phyloP scores from a whole-genome alignment of 2,888 invertebrate genomes.

The Coleophora flavipennella region DNA sequence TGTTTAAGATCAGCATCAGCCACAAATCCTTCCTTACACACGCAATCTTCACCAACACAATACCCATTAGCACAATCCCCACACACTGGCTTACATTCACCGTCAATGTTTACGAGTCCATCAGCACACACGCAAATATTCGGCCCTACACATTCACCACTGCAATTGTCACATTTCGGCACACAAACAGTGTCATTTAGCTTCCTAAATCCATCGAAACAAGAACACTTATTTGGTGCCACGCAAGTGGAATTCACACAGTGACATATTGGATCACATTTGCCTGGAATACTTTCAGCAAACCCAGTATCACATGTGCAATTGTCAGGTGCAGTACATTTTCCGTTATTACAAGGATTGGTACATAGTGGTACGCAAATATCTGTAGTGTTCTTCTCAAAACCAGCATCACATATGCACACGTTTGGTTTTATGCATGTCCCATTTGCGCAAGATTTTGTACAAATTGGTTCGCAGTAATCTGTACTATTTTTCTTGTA shows the following conservation, averaged over 20 bases:
- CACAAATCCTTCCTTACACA: neutral
- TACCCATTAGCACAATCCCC: conserved; percentile 7
- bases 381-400: neutral
- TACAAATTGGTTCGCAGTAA: neutral
- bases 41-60: neutral
- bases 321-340: conserved; percentile 13
- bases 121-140: conserved; percentile 72
- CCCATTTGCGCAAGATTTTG: neutral
- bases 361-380: conserved; percentile 8
- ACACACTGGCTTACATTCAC: conserved; percentile 29
- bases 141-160: conserved; percentile 74
- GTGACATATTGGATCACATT: conserved; percentile 17
- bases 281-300: conserved; percentile 5
- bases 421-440: neutral
- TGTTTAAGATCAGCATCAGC: neutral
- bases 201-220: conserved; percentile 12
- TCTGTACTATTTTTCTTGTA: conserved; percentile 10
- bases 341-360: conserved; percentile 3
- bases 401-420: neutral
- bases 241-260: conserved; percentile 16
- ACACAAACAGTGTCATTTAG: conserved; percentile 10
- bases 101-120: conserved; percentile 51
- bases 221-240: conserved; percentile 15
- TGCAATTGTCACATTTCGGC: conserved; percentile 25
- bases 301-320: conserved; percentile 16